These are phyloP conservation scores for Calonectris borealis DNA, from an alignment of 2,113 vertebrate species.

Conservation along the genomic window DNA sequence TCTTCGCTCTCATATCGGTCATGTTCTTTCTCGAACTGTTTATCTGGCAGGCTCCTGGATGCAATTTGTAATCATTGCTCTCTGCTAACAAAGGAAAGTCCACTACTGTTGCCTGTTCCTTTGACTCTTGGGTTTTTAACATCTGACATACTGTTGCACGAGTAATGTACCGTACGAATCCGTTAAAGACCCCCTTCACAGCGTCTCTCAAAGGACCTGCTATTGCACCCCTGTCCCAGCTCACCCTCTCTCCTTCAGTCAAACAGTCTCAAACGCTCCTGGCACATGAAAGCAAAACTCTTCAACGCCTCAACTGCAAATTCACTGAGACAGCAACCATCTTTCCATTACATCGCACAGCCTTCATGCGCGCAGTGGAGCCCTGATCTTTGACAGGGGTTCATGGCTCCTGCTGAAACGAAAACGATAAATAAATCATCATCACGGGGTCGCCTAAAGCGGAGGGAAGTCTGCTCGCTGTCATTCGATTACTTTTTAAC, in stretches of 20 bases:
- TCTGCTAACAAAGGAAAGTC: background rate
- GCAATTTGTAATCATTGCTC: background rate
- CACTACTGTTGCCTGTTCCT: background rate
- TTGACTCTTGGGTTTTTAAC: background rate
- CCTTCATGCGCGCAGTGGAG: background rate
- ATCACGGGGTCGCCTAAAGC: background rate
- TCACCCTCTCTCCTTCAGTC: background rate
- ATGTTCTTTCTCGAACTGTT: background rate
- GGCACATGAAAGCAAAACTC: background rate
- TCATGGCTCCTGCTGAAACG: background rate
- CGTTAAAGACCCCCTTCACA: background rate
- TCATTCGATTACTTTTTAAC: background rate
- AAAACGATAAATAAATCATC: conserved; percentile 12
- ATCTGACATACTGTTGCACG: background rate
- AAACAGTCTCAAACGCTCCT: background rate
- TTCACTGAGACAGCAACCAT: background rate
- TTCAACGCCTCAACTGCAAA: background rate
- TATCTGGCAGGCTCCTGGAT: conserved; percentile 1
- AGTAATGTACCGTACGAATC: background rate
- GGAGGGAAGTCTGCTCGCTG: background rate
- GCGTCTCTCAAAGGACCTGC: background rate
- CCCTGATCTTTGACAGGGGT: background rate
- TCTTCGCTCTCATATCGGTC: background rate
- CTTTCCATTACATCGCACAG: background rate
- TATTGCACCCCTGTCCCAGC: background rate